Evolutionary conservation across 2,888 invertebrate species (phyloP).

Genomic region (Agrochola macilenta): DNA sequence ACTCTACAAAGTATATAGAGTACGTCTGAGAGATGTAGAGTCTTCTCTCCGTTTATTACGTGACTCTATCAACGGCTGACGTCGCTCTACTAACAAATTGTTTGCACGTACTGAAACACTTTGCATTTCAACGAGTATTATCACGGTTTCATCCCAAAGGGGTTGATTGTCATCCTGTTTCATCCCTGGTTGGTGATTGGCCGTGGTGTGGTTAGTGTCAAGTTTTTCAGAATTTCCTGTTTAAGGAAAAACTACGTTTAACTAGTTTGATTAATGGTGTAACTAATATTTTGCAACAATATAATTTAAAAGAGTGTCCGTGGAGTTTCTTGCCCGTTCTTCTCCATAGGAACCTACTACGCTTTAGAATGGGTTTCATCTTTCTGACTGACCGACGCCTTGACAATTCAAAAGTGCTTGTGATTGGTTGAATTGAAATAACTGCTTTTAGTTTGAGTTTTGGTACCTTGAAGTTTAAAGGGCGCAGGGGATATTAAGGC

Average conservation of each 20-base stretch:
- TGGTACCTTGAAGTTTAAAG: neutral
- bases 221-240: neutral
- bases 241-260: neutral
- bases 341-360: neutral
- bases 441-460: too few relatives aligned
- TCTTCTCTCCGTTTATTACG: conserved; percentile 52
- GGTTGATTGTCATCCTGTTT: conserved; percentile 15
- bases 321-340: too few relatives aligned
- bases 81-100: conserved; percentile 53
- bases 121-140: conserved; percentile 41
- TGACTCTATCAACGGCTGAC: conserved; percentile 56
- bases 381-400: neutral
- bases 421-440: neutral
- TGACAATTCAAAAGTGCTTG: neutral
- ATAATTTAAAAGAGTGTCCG: neutral
- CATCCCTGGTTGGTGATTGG: neutral
- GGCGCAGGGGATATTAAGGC: neutral
- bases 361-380: neutral
- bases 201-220: neutral
- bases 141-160: conserved; percentile 17
- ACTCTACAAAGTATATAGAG: conserved; percentile 24
- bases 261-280: neutral
- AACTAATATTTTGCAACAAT: too few relatives aligned
- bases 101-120: conserved; percentile 60
- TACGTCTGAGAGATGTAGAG: conserved; percentile 32